Conservation (phyloP, 35 echinoderm and acorn worm genomes). For the Ophioderma brevispina region DNA sequence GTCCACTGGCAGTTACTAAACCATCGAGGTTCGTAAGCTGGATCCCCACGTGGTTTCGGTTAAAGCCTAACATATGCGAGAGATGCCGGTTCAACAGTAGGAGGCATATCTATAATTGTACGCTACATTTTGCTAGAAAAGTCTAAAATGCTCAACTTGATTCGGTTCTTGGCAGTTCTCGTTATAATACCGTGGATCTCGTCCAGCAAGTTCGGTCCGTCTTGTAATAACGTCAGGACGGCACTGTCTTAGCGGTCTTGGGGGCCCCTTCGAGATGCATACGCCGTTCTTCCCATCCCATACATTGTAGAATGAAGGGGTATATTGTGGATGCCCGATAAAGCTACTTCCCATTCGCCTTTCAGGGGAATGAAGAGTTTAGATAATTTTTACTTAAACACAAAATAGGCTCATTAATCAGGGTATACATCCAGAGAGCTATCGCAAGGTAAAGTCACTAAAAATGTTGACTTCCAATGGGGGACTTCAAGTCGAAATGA, state of each 20-base stretch:
- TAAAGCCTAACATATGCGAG: neutral
- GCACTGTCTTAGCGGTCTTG: neutral
- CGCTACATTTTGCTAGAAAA: neutral
- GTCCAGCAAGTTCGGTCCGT: neutral
- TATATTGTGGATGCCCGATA: constrained; percentile 52
- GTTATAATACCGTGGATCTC: neutral
- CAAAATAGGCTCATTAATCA: constrained; percentile 25
- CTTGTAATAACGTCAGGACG: neutral
- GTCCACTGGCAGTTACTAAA: neutral
- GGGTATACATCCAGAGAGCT: constrained; percentile 21
- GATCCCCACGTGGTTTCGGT: neutral
- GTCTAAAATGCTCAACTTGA: neutral
- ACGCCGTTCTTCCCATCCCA: no score
- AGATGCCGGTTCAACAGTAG: neutral
- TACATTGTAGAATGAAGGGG: no score
- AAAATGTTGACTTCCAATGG: neutral
- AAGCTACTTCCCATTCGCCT: constrained; percentile 53
- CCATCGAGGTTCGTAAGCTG: neutral
- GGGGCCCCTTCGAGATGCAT: neutral
- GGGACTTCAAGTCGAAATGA: neutral
- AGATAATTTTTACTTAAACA: constrained; percentile 17
- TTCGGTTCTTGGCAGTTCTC: neutral
- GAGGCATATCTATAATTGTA: neutral
- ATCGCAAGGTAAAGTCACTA: constrained; percentile 28
- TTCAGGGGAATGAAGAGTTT: constrained; percentile 19